Base-by-base conservation (phyloP, 92 coral and sea anemone genomes). In the Epizoanthus rinbou region DNA sequence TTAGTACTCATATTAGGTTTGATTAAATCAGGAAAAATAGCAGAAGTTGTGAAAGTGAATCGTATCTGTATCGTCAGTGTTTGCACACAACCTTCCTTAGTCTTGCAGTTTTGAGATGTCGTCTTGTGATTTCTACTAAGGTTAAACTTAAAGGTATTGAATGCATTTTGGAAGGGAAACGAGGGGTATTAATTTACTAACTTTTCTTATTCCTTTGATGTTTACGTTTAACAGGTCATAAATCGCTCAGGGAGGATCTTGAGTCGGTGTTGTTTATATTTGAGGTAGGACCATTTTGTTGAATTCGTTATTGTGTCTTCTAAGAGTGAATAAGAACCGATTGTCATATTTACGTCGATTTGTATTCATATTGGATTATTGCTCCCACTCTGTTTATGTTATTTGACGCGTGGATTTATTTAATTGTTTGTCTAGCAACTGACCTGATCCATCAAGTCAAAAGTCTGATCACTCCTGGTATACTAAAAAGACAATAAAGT, bases 181-280 rank as follows among this genome's bases (percentile, higher is more conserved):
- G 43, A 37, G 43, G 39, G 43, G 43, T 37, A 33, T 70, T 23
- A 23, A 14, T 83, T 57, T 21, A 39, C 37, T n/a, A 5, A 24
- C 67, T n/a, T 69, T 15, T 19, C 19, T 54, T 52, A 33, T 13
- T 17, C 17, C 25, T 18, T 50, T 3, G 23, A 13, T 33, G 57
- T 64, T 85, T 62, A 64, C 72, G 21, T 78, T 80, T 45, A 39
- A 45, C 80, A 95, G 98, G 98, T 57, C 97, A 93, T 85, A 95
- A 87, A 78, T 94, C 98, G 19, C 94, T 93, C 86, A 89, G 91
- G 53, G 98, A 93, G 70, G 98, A 95, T 74, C 98, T 95, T 22
- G 98, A 95, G 35, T 90, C 92, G 59, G 95, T 92, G 75, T 88
- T 95, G 31, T 88, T 73, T 64, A 85, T 95, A 15, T 88, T 95